Base-by-base conservation (phyloP, 30 jellyfish, hydroid and myxozoan species). In the Pelagia noctiluca region DNA sequence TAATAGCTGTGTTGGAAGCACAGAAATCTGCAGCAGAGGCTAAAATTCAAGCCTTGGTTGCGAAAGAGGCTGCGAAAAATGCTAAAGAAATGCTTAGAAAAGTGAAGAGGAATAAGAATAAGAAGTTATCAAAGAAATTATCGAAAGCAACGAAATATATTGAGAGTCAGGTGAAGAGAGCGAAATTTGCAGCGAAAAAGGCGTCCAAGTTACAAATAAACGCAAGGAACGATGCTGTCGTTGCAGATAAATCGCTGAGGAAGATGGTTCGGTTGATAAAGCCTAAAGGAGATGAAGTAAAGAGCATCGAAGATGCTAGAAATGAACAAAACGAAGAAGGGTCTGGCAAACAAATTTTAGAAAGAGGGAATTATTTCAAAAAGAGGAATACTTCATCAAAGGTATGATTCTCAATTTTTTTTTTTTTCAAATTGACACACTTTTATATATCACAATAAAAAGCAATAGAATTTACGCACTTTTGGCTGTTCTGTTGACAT, bases 11-110 rank as follows among this genome's bases (percentile, higher is more conserved):
- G 1, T 54, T 92, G 11, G 97, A 86, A 57, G 95, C 98, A 16
- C 97, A 92, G 75, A 86, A 82, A 30, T 97, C 98, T 11, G 95
- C 98, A 10, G 80, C 80, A 1, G 98, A 87, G 61, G 98, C 98
- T 18, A 86, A 75, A 50, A 92, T 85, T 0, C 92, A 94, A 11
- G 95, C 98, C 12, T 63, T 57, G 49, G 63, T 71, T 22, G 97
- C 97, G 1, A 86, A 64, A 69, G 63, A 38, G 13, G 98, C 98
- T 7, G 90, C 92, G 1, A 63, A 47, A 64, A 92, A 75, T 47
- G 93, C 89, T 8, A 37, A 54, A 26, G 77, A 28, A 0, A 64
- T 76, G 48, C 84, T 77, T 37, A 71, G 37, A 25, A 72, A 75
- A 47, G 36, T 69, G 72, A 72, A 71, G 37, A 64, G 52, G 8